Base-by-base conservation (phyloP, 2,113 vertebrate genomes). In the Sminthopsis crassicaudata region DNA sequence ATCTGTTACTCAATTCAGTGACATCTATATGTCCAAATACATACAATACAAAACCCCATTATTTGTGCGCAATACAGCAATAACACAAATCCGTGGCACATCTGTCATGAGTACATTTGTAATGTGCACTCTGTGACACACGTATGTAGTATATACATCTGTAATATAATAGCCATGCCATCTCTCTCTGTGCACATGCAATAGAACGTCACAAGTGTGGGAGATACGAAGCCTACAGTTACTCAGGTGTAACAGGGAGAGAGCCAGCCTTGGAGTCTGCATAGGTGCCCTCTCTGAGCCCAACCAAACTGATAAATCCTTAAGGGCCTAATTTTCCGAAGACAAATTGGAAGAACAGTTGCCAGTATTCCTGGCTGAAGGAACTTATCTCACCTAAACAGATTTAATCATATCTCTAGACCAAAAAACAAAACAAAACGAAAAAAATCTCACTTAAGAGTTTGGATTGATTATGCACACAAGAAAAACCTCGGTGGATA, bases 201-300 rank as follows among this genome's bases (percentile, higher is more conserved):
- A 84, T 22, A 84, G 36, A 84, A n/a, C 8, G 67, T n/a, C 8
- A 22, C n/a, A 84, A 84, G 23, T 6, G 7, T 42, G n/a, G 36
- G 0, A 42, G 16, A 23, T 22, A 8, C 23, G n/a, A 23, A 1
- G 8, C 16, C 36, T n/a, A n/a, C 0, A 42, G 42, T 42, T 7
- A 42, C 2, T 84, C 36, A 42, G 60, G 36, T 22, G 36, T 67
- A 4, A 36, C 14, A n/a, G 60, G 12, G 36, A 42, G 60, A 76
- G 36, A n/a, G 67, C 1, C 67, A 42, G 67, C 8, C 67, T 76
- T 84, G n/a, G 67, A 84, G 19, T 42, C 67, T 22, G n/a, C 16
- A 42, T 19, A 42, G 22, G 60, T 3, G 12, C 14, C 36, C 14
- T 9, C 57, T 67, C 30, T 19, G 1, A 84, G 7, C 16, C 16